Percentiles rank a stretch among this genome's conserved stretches.
Evolutionary conservation across 2,888 invertebrate species (phyloP).

Genomic region (Amphipoea lucens): DNA sequence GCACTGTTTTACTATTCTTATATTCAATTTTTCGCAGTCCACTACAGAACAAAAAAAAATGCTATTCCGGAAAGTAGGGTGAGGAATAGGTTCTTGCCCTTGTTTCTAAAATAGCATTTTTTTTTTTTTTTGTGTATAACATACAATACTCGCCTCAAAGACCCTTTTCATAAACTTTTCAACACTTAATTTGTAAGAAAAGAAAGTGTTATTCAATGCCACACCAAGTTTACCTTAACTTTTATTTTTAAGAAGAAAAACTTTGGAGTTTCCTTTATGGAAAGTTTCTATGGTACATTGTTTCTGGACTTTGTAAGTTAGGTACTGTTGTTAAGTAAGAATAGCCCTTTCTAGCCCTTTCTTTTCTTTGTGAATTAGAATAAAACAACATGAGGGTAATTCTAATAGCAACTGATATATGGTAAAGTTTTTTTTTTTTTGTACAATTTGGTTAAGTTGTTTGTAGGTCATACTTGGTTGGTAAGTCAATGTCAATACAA

Average conservation of each 20-base stretch:
- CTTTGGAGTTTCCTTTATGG: neutral
- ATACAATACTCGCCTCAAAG: neutral
- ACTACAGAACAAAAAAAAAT: neutral
- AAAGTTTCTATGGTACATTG: conserved; percentile 27
- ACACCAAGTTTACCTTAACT: conserved; percentile 13
- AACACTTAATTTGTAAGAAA: neutral
- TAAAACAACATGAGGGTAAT: neutral
- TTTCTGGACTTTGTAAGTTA: neutral
- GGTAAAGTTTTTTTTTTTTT: neutral
- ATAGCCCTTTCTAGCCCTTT: neutral
- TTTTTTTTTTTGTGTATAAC: neutral
- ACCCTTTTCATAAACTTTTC: conserved; percentile 11
- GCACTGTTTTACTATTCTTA: neutral
- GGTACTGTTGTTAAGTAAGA: conserved; percentile 3
- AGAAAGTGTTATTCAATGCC: conserved; percentile 13
- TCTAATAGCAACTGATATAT: neutral
- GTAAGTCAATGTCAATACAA: neutral
- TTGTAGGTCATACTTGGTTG: neutral
- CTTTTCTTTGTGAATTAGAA: neutral
- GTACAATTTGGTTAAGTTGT: neutral
- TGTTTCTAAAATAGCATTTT: neutral
- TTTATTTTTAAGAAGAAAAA: conserved; percentile 15
- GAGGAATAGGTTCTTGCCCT: neutral
- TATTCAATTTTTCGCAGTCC: neutral
- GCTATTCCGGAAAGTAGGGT: neutral